A percentile compares a stretch with the other conserved stretches of the same genome.
Evolutionary conservation across 2,113 vertebrate species (phyloP).

Genomic region (Pseudolaguvia tuberculata): DNA sequence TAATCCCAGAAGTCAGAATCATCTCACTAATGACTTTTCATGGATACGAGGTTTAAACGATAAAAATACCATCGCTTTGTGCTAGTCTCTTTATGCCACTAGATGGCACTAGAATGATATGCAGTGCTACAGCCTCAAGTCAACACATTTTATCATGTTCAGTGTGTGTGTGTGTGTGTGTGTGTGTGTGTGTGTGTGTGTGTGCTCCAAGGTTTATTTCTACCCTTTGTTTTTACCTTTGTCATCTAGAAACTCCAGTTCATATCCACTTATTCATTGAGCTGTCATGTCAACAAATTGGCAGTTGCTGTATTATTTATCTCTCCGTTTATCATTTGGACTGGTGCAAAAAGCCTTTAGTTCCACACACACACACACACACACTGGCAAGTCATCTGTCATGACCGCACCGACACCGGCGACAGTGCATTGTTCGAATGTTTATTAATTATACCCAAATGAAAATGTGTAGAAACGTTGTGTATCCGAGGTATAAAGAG

Average conservation of each 20-base stretch:
- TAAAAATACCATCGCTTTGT: neutral
- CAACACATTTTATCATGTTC: neutral
- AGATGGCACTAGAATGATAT: conserved; percentile 40
- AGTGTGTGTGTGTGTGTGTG: neutral
- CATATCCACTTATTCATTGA: conserved; percentile 41
- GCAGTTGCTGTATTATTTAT: conserved; percentile 34
- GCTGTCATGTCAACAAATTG: conserved; percentile 44
- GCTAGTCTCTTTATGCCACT: conserved; percentile 21
- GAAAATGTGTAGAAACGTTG: neutral
- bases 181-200: too few relatives aligned
- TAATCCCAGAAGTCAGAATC: neutral
- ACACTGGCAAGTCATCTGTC: conserved; percentile 38
- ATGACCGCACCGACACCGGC: neutral
- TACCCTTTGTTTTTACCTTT: too few relatives aligned
- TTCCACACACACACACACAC: too few relatives aligned
- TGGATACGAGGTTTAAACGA: neutral
- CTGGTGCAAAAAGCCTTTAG: conserved; percentile 29
- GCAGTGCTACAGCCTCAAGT: conserved; percentile 12
- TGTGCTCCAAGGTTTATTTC: too few relatives aligned
- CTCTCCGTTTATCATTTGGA: conserved; percentile 46
- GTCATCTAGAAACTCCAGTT: conserved; percentile 15
- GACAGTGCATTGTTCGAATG: neutral
- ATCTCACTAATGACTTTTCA: too few relatives aligned
- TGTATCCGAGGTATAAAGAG: neutral
- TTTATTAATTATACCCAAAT: neutral